A percentile compares a stretch with the other conserved stretches of the same genome.
Conservation (phyloP, 2,888 invertebrate genomes). For the Brachycybe producta region DNA sequence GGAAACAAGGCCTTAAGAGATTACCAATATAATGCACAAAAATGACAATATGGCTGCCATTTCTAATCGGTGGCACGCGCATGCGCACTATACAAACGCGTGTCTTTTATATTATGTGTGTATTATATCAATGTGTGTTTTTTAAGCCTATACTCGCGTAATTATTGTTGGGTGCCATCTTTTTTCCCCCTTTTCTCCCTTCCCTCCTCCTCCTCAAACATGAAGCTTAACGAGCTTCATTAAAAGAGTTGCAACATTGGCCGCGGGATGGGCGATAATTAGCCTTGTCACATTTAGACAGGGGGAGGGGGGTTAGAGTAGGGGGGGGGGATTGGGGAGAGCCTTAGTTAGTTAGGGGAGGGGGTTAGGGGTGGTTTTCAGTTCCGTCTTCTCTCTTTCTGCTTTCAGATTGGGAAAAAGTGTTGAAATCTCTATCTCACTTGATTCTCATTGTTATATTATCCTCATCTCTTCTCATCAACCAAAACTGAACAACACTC, state of each 20-base stretch:
- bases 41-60: too few relatives aligned
- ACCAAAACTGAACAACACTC: background rate
- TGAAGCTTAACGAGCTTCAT: conserved; percentile 16
- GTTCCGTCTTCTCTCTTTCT: background rate
- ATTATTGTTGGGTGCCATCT: background rate
- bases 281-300: conserved; percentile 17
- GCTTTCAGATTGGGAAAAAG: background rate
- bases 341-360: background rate
- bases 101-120: too few relatives aligned
- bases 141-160: too few relatives aligned
- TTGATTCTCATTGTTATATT: background rate
- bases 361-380: background rate
- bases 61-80: too few relatives aligned
- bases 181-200: background rate
- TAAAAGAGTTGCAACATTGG: conserved; percentile 13
- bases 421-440: background rate
- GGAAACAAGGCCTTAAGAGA: too few relatives aligned
- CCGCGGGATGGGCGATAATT: conserved; percentile 18
- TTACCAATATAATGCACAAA: too few relatives aligned
- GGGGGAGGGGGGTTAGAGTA: background rate
- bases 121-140: too few relatives aligned
- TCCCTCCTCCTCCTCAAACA: background rate
- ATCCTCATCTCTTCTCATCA: background rate
- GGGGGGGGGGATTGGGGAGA: background rate
- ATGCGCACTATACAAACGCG: too few relatives aligned